Evolutionary conservation across 2,797 vertebrate species (phyloP).

Genomic region (Microctenopoma lineatum): DNA sequence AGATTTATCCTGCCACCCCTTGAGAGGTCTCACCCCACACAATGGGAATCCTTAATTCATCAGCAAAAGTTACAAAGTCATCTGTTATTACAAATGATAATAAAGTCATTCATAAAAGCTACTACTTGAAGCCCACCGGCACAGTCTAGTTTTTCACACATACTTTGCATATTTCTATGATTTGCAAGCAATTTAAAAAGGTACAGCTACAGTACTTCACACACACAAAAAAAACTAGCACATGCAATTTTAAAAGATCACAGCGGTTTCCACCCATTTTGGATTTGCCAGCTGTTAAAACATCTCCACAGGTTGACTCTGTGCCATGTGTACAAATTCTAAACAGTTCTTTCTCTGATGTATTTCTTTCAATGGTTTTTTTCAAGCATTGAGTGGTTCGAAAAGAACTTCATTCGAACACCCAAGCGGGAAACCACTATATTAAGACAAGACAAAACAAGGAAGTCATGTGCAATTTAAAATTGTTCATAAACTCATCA

Average conservation of each 20-base stretch:
- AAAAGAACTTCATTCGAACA: neutral
- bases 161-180: too few relatives aligned
- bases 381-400: neutral
- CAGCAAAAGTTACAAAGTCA: neutral
- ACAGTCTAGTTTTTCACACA: too few relatives aligned
- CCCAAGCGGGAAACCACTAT: neutral
- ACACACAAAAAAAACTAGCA: too few relatives aligned
- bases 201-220: too few relatives aligned
- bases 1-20: neutral
- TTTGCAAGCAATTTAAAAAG: neutral
- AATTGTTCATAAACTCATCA: constrained; percentile 22
- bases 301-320: too few relatives aligned
- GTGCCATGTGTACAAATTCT: too few relatives aligned
- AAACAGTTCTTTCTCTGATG: neutral
- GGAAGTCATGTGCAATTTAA: constrained; percentile 10
- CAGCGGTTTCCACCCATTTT: too few relatives aligned
- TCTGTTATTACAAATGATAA: neutral
- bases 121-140: neutral
- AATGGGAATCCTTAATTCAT: neutral
- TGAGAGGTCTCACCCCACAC: neutral
- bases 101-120: neutral
- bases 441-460: neutral
- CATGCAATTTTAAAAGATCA: too few relatives aligned
- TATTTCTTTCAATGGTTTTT: neutral
- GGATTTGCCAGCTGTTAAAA: too few relatives aligned